Evolutionary conservation across 2,888 invertebrate species (phyloP).

Genomic region (Agrotis puta): DNA sequence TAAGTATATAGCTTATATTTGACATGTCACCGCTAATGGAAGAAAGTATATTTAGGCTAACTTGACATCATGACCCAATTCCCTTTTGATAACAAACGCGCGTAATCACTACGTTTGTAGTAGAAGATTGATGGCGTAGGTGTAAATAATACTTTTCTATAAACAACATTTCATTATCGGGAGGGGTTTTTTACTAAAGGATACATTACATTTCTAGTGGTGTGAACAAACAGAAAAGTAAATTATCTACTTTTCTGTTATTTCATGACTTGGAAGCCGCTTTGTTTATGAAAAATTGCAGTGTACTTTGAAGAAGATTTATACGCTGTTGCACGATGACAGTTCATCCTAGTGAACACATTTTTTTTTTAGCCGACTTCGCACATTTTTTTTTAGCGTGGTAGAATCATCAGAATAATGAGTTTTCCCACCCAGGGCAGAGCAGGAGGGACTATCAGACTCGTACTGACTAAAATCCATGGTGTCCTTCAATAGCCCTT

Average conservation of each 20-base stretch:
- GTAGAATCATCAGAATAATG: no score
- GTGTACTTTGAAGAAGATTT: no score
- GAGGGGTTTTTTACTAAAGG: conserved; percentile 10
- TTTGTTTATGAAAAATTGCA: background rate
- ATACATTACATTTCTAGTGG: background rate
- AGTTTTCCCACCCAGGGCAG: no score
- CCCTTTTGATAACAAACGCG: conserved; percentile 72
- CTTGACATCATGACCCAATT: conserved; percentile 79
- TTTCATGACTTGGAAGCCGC: no score
- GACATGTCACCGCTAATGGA: conserved; percentile 82
- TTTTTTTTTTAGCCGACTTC: no score
- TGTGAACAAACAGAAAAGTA: background rate
- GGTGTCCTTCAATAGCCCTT: no score
- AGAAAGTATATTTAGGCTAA: conserved; percentile 74
- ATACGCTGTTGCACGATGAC: no score
- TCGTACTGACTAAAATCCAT: no score
- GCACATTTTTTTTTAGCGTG: no score
- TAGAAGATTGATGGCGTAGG: conserved; percentile 47
- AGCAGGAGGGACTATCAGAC: no score
- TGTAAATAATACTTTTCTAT: conserved; percentile 29
- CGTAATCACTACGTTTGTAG: conserved; percentile 60
- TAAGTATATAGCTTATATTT: conserved; percentile 73
- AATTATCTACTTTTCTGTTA: background rate
- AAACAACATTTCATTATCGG: conserved; percentile 13
- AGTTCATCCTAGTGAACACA: no score